Conservation (phyloP, 2,797 vertebrate genomes). For the Tamandua tetradactyla region DNA sequence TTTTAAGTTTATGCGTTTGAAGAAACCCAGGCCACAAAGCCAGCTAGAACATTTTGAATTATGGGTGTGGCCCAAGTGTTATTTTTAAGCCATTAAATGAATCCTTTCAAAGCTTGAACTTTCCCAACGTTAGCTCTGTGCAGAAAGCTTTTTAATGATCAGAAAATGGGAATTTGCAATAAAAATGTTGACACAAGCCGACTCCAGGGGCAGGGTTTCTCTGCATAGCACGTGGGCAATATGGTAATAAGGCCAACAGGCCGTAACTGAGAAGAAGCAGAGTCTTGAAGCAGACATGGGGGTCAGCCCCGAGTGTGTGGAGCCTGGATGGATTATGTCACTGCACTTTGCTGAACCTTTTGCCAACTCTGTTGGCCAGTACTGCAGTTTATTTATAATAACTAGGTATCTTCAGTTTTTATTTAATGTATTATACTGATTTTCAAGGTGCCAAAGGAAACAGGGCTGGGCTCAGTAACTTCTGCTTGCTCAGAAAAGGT, state of each 20-base stretch:
- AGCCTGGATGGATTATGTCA: constrained; percentile 46
- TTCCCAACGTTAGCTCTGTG: constrained; percentile 82
- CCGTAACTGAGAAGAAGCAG: constrained; percentile 82
- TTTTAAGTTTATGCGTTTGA: constrained; percentile 77
- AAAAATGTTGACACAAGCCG: constrained; percentile 85
- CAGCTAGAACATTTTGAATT: constrained; percentile 76
- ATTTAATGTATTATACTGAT: background rate
- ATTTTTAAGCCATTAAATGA: constrained; percentile 78
- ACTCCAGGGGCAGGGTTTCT: constrained; percentile 80
- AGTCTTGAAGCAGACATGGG: constrained; percentile 73
- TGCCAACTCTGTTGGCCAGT: background rate
- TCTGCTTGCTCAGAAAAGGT: constrained; percentile 16
- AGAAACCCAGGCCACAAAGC: constrained; percentile 75
- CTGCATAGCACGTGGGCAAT: constrained; percentile 67
- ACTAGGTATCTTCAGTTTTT: background rate
- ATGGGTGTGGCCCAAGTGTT: constrained; percentile 76
- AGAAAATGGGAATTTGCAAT: constrained; percentile 85
- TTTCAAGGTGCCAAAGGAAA: background rate
- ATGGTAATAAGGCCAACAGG: constrained; percentile 75
- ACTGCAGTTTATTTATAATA: background rate
- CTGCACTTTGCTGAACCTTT: background rate
- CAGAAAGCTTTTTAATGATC: constrained; percentile 85
- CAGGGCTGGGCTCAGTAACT: background rate
- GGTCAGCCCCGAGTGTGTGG: constrained; percentile 77
- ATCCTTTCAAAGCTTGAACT: constrained; percentile 79